These are phyloP conservation scores for Brienomyrus brachyistius DNA, from an alignment of 2,113 vertebrate species.

Conservation along the genomic window DNA sequence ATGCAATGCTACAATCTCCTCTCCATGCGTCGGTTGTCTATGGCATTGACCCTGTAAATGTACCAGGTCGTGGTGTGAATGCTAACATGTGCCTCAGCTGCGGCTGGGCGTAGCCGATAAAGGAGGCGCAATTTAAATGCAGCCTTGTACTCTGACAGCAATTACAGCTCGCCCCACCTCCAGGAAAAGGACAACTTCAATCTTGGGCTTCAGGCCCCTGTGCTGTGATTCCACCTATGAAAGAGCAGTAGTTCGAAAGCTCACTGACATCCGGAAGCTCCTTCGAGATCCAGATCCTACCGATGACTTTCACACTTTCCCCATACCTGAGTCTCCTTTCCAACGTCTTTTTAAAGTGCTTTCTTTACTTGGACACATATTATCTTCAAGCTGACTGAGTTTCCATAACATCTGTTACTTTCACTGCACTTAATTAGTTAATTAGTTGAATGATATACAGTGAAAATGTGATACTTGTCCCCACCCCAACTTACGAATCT, in stretches of 20 bases:
- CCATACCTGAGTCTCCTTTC: background rate
- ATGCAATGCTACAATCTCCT: slow-evolving; percentile 31
- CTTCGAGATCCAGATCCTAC: background rate
- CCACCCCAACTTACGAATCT: slow-evolving; percentile 16
- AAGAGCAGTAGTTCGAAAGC: no score
- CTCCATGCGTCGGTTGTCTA: slow-evolving; percentile 42
- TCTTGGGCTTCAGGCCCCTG: background rate
- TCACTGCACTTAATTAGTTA: slow-evolving; percentile 52
- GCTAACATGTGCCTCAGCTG: slow-evolving; percentile 22
- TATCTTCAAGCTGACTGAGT: background rate
- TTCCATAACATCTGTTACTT: background rate
- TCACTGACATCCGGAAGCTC: background rate
- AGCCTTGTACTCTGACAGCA: background rate
- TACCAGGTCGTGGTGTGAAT: slow-evolving; percentile 36
- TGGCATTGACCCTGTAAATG: slow-evolving; percentile 44
- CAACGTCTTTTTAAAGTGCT: background rate
- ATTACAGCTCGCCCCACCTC: background rate
- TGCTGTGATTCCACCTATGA: no score
- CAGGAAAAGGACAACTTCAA: background rate
- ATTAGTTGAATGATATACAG: slow-evolving; percentile 47
- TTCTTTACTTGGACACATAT: background rate
- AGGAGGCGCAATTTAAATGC: background rate
- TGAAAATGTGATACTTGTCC: slow-evolving; percentile 36
- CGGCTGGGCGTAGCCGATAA: background rate
- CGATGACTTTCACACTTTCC: no score